Percentiles rank a stretch among this genome's conserved stretches.
Evolutionary conservation across 2,113 vertebrate species (phyloP).

Genomic region (Centropristis striata): DNA sequence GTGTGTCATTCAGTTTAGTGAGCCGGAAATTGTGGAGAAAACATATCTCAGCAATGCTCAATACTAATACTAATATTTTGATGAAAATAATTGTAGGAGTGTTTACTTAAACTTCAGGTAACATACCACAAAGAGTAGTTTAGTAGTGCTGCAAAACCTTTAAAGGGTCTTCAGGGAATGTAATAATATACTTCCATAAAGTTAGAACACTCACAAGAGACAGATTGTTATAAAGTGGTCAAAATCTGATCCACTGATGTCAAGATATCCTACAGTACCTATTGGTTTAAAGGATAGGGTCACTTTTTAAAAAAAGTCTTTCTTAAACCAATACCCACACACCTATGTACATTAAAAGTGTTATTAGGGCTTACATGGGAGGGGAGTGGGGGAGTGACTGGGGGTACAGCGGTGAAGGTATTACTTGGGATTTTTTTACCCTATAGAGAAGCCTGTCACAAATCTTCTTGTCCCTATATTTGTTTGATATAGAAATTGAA

Average conservation of each 20-base stretch:
- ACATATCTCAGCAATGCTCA: neutral
- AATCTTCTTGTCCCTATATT: too few species aligned
- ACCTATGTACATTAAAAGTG: neutral
- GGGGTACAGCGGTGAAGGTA: too few species aligned
- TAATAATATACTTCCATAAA: neutral
- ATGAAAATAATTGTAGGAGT: neutral
- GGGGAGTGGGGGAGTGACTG: too few species aligned
- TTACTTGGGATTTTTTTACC: too few species aligned
- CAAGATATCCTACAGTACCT: neutral
- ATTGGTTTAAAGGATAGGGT: neutral
- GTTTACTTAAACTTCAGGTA: neutral
- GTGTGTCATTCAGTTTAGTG: constrained; percentile 28
- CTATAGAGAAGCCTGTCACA: too few species aligned
- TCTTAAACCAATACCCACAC: neutral
- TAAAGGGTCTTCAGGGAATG: neutral
- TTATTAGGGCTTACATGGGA: too few species aligned
- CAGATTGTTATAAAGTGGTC: neutral
- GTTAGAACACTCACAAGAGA: neutral
- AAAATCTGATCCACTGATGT: neutral
- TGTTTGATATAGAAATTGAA: too few species aligned
- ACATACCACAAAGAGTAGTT: neutral
- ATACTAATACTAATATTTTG: constrained; percentile 1
- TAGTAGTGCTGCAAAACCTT: neutral
- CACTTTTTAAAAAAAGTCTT: neutral
- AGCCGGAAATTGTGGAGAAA: constrained; percentile 16